A percentile compares a stretch with the other conserved stretches of the same genome.
phyloP scores from a whole-genome alignment of 1,140 invertebrate species.

The Listronotus oregonensis region DNA sequence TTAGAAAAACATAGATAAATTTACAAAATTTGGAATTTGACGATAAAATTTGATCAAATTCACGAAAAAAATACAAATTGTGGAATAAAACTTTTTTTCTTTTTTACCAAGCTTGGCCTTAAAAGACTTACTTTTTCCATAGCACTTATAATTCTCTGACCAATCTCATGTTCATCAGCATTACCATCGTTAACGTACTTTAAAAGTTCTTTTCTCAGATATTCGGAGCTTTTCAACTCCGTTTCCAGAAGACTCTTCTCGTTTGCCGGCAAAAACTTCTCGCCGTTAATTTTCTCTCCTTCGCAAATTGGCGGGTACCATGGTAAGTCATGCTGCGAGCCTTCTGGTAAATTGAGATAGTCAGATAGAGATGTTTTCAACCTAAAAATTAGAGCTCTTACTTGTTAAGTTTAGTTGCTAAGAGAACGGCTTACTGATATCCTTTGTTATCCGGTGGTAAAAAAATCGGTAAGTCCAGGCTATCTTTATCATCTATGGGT shows the following conservation, averaged over 20 bases:
- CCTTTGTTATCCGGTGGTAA: conserved; percentile 78
- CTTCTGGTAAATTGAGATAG: conserved; percentile 64
- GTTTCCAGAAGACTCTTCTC: conserved; percentile 42
- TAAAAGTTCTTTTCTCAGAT: conserved; percentile 58
- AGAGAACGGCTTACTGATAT: conserved; percentile 65
- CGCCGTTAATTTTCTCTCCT: conserved; percentile 52
- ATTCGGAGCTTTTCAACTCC: conserved; percentile 45
- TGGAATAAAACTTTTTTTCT: too few relatives aligned
- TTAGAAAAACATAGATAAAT: too few relatives aligned
- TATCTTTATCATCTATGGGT: conserved; percentile 50
- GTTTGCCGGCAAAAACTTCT: conserved; percentile 55
- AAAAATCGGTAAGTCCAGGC: conserved; percentile 64
- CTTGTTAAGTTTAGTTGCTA: not conserved
- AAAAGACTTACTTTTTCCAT: conserved; percentile 67
- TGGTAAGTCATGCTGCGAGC: conserved; percentile 70
- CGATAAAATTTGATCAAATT: too few relatives aligned
- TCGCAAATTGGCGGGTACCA: conserved; percentile 76
- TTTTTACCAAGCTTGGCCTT: too few relatives aligned
- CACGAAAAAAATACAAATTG: too few relatives aligned
- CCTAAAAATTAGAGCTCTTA: conserved; percentile 47
- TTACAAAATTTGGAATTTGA: too few relatives aligned
- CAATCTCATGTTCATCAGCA: conserved; percentile 70
- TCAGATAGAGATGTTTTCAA: conserved; percentile 61
- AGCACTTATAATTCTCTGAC: conserved; percentile 73
- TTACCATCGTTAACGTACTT: conserved; percentile 63